These are phyloP conservation scores for Maconellicoccus hirsutus DNA, from an alignment of 1,140 invertebrate species.

Conservation along the genomic window DNA sequence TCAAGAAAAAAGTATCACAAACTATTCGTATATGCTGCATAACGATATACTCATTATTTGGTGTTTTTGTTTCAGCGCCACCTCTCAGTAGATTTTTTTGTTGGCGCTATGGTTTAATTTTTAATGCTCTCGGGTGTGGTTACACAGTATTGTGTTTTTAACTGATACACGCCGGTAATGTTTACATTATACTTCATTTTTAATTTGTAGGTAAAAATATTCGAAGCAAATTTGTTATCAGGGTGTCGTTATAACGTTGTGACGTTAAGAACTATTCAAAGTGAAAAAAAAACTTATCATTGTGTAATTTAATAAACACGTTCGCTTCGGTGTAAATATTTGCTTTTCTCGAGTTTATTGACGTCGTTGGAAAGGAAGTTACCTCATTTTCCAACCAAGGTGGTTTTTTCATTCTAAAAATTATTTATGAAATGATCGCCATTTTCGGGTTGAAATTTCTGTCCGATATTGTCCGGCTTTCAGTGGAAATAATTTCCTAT, in stretches of 20 bases:
- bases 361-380: background rate
- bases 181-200: background rate
- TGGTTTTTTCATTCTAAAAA: too few species aligned
- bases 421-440: too few species aligned
- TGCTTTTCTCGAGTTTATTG: background rate
- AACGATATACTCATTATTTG: background rate
- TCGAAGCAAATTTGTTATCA: background rate
- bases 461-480: too few species aligned
- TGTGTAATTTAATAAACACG: background rate
- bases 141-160: background rate
- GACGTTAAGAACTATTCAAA: background rate
- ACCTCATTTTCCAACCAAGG: too few species aligned
- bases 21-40: background rate
- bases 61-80: background rate
- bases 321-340: background rate
- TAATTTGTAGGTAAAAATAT: background rate
- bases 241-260: background rate
- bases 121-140: constrained; percentile 7
- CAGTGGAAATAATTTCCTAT: too few species aligned
- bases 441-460: too few species aligned
- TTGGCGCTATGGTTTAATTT: background rate
- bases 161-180: background rate
- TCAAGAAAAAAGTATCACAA: background rate
- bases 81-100: background rate
- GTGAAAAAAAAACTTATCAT: background rate